These are phyloP conservation scores for Alectoris magna DNA, from an alignment of 2,797 vertebrate species.

Conservation along the genomic window DNA sequence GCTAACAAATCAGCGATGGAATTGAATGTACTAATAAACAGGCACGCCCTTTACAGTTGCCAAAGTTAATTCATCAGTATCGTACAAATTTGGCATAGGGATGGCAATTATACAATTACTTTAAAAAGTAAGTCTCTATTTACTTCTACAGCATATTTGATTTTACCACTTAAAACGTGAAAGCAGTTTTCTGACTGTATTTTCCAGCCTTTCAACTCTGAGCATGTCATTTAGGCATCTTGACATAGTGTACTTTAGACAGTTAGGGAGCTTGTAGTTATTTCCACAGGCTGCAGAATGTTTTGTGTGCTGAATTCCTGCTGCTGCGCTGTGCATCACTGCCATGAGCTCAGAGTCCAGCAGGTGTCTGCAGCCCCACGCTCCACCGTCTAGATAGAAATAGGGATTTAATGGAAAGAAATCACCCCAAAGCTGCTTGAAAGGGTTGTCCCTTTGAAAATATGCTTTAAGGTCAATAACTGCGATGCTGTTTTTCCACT, in stretches of 20 bases:
- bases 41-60: neutral
- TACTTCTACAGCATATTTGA: neutral
- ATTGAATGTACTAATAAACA: neutral
- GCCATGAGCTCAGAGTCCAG: rapidly evolving
- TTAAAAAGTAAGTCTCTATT: neutral
- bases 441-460: neutral
- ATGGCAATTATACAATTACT: neutral
- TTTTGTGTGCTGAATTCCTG: neutral
- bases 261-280: neutral
- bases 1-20: neutral
- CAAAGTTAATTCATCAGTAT: neutral
- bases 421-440: neutral
- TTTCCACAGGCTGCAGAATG: neutral
- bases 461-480: neutral
- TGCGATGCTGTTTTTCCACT: neutral
- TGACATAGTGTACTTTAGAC: neutral
- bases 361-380: neutral
- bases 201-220: neutral
- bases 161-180: neutral
- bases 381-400: neutral
- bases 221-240: neutral
- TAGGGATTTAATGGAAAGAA: neutral
- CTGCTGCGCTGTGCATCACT: neutral
- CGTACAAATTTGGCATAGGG: neutral
- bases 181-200: neutral